Conservation (phyloP, 37 sponge, comb jelly and placozoan genomes). For the Tethya wilhelma region DNA sequence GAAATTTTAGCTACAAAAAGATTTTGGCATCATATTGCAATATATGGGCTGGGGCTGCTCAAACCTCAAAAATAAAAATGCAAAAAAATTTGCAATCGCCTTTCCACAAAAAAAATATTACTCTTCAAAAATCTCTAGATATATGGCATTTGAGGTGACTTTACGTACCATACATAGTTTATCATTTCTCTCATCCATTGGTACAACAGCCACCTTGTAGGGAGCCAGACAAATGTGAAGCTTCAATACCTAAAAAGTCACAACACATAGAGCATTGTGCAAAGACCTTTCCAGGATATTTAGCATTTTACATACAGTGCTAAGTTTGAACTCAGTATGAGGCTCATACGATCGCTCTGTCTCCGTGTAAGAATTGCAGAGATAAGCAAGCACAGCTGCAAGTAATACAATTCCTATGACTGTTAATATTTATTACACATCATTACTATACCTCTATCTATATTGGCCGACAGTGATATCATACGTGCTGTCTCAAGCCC, state of each 20-base stretch:
- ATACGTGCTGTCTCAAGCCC: too few relatives aligned
- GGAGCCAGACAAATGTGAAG: slow-evolving; percentile 40
- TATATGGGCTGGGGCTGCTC: too few relatives aligned
- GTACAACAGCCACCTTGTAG: slow-evolving; percentile 36
- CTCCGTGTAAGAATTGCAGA: slow-evolving; percentile 42
- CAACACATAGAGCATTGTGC: not conserved
- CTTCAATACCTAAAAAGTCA: slow-evolving; percentile 6
- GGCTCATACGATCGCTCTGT: not conserved
- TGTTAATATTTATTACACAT: too few relatives aligned
- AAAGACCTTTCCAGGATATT: not conserved
- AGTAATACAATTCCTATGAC: too few relatives aligned
- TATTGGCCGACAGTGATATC: slow-evolving; percentile 1
- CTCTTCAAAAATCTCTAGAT: too few relatives aligned
- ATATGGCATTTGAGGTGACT: too few relatives aligned
- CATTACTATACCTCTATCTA: slow-evolving; percentile 10
- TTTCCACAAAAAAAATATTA: too few relatives aligned
- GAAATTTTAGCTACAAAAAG: too few relatives aligned
- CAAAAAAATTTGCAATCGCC: too few relatives aligned
- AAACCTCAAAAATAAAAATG: too few relatives aligned
- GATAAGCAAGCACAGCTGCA: slow-evolving; percentile 32
- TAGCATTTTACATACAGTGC: not conserved
- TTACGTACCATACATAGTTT: slow-evolving; percentile 15
- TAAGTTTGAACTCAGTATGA: not conserved
- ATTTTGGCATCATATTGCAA: too few relatives aligned
- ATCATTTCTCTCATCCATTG: not conserved